Base-by-base conservation (phyloP, 2,797 vertebrate genomes). In the Acanthiza pusilla region DNA sequence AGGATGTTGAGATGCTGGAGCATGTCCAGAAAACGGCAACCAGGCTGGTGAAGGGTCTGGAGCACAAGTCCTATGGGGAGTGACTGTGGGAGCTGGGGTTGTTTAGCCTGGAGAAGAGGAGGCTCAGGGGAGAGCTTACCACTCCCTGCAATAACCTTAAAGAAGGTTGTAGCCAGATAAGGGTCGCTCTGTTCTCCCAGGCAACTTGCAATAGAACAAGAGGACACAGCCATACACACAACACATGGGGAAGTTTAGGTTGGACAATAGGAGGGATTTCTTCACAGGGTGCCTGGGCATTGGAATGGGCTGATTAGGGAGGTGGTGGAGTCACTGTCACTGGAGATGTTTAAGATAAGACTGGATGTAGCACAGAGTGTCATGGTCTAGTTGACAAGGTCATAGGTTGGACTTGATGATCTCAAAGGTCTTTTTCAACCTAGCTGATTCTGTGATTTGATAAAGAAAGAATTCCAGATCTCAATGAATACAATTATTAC, bases 1-100 rank as follows among this genome's bases (percentile, higher is more conserved):
- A 23, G 34, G 42, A 29, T 3, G 8, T 5, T 13, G 50, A 72
- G 29, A 29, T 40, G 25, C 50, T 55, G 25, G 42, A 48, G 19
- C 5, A 0, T 5, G 34, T 55, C 40, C 68, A 48, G 34, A 48
- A 25, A 34, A 73, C 16, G 30, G 10, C 34, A 73, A 7, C 25
- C 55, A 40, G 55, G 22, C 20, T 23, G n/a, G 29, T 8, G n/a
- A 63, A n/a, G 15, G 22, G 20, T 25, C 38, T 16, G 3, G 42
- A 40, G 8, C 29, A 63, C 10, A 73, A 29, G 13, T n/a, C 23
- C 15, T n/a, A 10, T 0, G 0, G 27, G 42, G 13, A 11, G 34
- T 0, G 0, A 34, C 42, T 25, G 30, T 65, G 34, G 16, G 30
- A 73, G 23, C 13, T 34, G 34, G 29, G 42, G 3, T 7, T 30